These are phyloP conservation scores for Trileptium ribeirensis DNA, from an alignment of 2,888 invertebrate species.

Conservation along the genomic window DNA sequence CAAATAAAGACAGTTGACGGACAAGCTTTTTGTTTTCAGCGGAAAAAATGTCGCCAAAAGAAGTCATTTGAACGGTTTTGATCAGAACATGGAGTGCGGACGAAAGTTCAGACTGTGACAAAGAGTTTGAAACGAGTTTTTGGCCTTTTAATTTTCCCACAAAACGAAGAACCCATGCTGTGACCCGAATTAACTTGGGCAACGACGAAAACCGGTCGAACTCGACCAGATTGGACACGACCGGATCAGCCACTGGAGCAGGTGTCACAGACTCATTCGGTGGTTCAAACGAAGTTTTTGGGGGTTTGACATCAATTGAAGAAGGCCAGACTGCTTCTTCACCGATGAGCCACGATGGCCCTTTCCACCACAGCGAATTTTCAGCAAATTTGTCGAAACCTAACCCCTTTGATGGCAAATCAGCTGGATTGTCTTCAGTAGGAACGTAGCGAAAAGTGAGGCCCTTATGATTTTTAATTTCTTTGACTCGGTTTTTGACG, in stretches of 20 bases:
- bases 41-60: background rate
- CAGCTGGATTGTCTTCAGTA: slow-evolving; percentile 43
- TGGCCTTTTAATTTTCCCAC: background rate
- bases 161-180: background rate
- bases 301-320: background rate
- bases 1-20: background rate
- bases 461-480: background rate
- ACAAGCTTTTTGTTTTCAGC: background rate
- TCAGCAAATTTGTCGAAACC: slow-evolving; percentile 21
- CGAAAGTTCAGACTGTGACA: background rate
- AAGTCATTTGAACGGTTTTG: background rate
- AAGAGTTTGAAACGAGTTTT: background rate
- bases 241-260: background rate
- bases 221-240: background rate
- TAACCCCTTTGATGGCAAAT: slow-evolving; percentile 38
- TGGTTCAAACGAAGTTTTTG: background rate
- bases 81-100: background rate
- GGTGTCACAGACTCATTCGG: background rate
- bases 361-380: slow-evolving; percentile 37
- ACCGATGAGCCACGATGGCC: slow-evolving; percentile 38
- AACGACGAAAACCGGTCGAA: background rate
- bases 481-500: background rate
- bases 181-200: background rate
- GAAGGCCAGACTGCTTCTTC: slow-evolving; percentile 5
- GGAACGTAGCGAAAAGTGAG: slow-evolving; percentile 38